phyloP scores from a whole-genome alignment of 2,888 invertebrate species.

The Cetonia aurata region DNA sequence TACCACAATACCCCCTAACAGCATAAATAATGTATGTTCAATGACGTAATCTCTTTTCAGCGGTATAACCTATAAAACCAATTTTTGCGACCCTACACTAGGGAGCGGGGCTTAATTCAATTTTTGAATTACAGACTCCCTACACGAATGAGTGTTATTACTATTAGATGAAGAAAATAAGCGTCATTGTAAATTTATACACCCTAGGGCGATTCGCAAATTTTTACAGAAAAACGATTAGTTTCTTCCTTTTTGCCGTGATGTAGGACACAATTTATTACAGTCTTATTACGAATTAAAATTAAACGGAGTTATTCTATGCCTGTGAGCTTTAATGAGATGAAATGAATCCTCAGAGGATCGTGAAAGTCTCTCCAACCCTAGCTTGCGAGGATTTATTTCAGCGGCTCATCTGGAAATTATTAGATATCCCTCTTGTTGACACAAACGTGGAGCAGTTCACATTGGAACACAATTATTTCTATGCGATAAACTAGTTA shows the following conservation, averaged over 20 bases:
- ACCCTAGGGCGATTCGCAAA: slow-evolving; percentile 1
- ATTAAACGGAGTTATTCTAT: slow-evolving; percentile 36
- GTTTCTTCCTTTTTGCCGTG: slow-evolving; percentile 15
- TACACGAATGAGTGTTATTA: slow-evolving; percentile 33
- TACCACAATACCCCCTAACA: slow-evolving; percentile 1
- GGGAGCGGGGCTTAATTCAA: slow-evolving; percentile 32
- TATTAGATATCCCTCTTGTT: slow-evolving; percentile 40
- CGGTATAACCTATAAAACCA: slow-evolving; percentile 29
- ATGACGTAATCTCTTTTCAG: slow-evolving; percentile 28
- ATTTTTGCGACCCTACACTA: slow-evolving; percentile 31
- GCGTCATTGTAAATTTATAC: slow-evolving; percentile 20
- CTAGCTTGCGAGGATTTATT: slow-evolving; percentile 37
- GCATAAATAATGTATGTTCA: slow-evolving; percentile 37
- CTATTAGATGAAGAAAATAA: slow-evolving; percentile 36
- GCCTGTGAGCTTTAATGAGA: slow-evolving; percentile 28
- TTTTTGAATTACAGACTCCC: slow-evolving; percentile 34
- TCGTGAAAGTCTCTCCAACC: slow-evolving; percentile 35
- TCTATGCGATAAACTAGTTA: slow-evolving; percentile 15
- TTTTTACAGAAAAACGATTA: slow-evolving; percentile 21
- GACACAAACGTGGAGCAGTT: slow-evolving; percentile 34
- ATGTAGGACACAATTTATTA: slow-evolving; percentile 30
- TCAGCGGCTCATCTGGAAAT: slow-evolving; percentile 38
- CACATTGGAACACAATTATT: slow-evolving; percentile 37
- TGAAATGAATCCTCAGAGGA: slow-evolving; percentile 39
- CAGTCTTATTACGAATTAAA: slow-evolving; percentile 37